Evolutionary conservation across 2,797 vertebrate genomes (phyloP), one percentile per base, ranked within the genome.

Genomic region (Caiman crocodilus): DNA sequence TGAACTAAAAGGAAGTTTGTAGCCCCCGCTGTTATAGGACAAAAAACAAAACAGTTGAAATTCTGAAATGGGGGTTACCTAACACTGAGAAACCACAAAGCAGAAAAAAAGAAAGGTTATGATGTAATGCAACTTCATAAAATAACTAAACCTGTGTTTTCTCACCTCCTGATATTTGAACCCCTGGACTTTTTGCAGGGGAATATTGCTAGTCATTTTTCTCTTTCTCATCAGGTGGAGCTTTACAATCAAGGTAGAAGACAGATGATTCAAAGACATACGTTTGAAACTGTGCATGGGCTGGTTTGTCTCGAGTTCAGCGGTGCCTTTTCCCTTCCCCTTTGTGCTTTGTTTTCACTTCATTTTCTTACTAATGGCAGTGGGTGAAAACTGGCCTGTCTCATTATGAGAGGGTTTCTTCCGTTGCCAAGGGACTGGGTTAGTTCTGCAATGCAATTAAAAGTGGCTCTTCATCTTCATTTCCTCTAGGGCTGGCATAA

Each of bases 401-500:
- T 93, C 81, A 88, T 1, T 61, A 90, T 65, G 91, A 65, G 82
- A 95, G 69, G 83, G 14, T 90, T 95, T 95, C 96, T 96, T 95
- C 95, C 95, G 93, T 95, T 91, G 90, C 92, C 75, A 42, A 94
- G 91, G 95, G 94, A 88, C 76, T 94, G 88, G 91, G 91, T 95
- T 93, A 95, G 91, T 92, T 86, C 81, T 86, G 61, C 96, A 96
- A 92, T 93, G 56, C 83, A 88, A 82, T 93, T 95, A 96, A 96
- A 95, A 95, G 90, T 85, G 74, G 88, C 79, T 92, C 95, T 90
- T 60, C 15, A 84, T 88, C 88, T 92, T 96, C 95, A 81, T 95
- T 96, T 96, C 92, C 88, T 90, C 95, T 95, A 92, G 96, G 92
- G 94, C 79, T 13, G 63, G 61, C 79, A 96, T 80, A 57, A n/a